Evolutionary conservation across 2,113 vertebrate genomes (phyloP), one percentile per base, ranked within the genome.

Genomic region (Ammodytes dubius): DNA sequence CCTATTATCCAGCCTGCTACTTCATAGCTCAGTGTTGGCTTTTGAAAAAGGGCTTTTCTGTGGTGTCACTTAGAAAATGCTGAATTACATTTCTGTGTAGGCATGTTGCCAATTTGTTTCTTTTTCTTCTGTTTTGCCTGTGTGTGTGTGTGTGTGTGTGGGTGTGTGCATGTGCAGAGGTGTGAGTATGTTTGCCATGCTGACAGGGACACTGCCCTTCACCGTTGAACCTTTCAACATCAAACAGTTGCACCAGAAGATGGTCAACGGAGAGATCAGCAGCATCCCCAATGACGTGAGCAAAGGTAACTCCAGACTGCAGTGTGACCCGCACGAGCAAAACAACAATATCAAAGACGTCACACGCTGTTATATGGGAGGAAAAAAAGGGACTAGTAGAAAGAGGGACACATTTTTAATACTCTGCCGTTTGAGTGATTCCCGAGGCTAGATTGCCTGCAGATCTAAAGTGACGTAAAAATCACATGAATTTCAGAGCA

Each of bases 231-330:
- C 96, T 60, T 96, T 96, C 77, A 96, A 96, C 92, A 96, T 96
- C 88, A 96, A 97, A 86, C 94, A 96, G 64, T 93, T 97, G 64
- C 95, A 95, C 79, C 95, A 94, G 85, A 97, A 98, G 93, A 96
- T 96, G 94, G 86, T 96, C 58, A 95, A 77, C 42, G 94, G 94
- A 69, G 95, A 96, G 88, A 96, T 97, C 91, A 95, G 88, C 76
- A 92, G 90, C 66, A 93, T 97, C 82, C 95, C 95, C 4, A 11
- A 86, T 47, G 95, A 96, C 47, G 88, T 98, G 91, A 96, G 96
- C 88, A 94, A 95, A 94, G 94, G 95, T 97, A 91, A 91, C 50
- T 12, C n/a, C 8, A 39, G 37, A 15, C 17, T 47, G 53, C 37
- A 19, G 15, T 68, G 40, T 19, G 27, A 27, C 27, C 27, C 27